phyloP scores from a whole-genome alignment of 2,797 vertebrate species.

The Monodelphis domestica region DNA sequence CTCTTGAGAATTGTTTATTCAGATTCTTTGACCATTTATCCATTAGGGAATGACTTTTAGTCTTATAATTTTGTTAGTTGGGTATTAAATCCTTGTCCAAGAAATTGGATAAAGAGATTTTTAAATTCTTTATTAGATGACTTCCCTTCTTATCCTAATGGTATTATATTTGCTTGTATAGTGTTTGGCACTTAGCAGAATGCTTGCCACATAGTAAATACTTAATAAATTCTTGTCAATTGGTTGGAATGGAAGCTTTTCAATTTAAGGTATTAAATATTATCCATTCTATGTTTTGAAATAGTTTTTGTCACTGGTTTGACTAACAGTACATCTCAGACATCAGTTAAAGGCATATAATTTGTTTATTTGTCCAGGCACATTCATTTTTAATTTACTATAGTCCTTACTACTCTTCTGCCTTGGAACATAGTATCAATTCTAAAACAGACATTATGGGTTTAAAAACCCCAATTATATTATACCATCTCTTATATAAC shows the following conservation, averaged over 20 bases:
- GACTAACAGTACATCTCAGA: neutral
- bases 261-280: too few relatives aligned
- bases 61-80: neutral
- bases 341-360: neutral
- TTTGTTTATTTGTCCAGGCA: neutral
- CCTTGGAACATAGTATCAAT: too few relatives aligned
- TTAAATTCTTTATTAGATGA: neutral
- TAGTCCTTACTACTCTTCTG: too few relatives aligned
- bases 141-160: neutral
- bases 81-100: neutral
- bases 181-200: neutral
- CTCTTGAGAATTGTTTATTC: neutral
- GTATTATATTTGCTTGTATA: neutral
- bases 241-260: neutral
- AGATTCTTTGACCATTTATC: neutral
- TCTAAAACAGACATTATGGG: too few relatives aligned
- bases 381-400: neutral
- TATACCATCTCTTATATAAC: neutral
- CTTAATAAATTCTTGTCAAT: neutral
- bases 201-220: neutral
- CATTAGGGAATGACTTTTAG: neutral
- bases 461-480: too few relatives aligned
- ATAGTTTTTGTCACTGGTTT: too few relatives aligned
- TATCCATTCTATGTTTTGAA: too few relatives aligned
- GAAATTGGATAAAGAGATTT: neutral